Percentiles rank a stretch among this genome's conserved stretches.
These are phyloP conservation scores for Masticophis lateralis DNA, from an alignment of 2,797 vertebrate species.

Conservation along the genomic window DNA sequence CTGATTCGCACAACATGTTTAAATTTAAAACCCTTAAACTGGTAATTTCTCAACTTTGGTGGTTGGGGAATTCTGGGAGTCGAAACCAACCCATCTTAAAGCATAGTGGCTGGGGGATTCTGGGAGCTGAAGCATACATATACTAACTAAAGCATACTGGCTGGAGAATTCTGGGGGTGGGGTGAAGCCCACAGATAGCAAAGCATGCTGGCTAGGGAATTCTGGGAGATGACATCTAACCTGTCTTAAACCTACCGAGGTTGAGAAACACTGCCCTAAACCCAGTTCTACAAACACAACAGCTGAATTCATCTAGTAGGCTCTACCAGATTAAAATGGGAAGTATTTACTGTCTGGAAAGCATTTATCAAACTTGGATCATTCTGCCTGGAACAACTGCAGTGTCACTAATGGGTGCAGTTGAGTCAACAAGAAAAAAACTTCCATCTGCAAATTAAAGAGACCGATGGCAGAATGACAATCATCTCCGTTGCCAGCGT, in stretches of 20 bases:
- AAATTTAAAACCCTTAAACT: not conserved
- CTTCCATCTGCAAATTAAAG: not conserved
- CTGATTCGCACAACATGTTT: not conserved
- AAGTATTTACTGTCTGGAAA: not conserved
- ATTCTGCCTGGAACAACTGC: not conserved
- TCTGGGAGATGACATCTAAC: not conserved
- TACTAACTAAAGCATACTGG: not conserved
- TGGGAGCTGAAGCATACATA: not conserved
- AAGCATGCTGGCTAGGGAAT: not conserved
- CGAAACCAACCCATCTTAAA: no score
- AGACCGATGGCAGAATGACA: not conserved
- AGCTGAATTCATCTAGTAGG: not conserved
- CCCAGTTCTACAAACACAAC: not conserved
- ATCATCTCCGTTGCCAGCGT: not conserved
- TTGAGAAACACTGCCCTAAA: not conserved
- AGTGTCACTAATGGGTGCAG: not conserved
- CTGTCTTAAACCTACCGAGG: not conserved
- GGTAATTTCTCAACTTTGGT: not conserved
- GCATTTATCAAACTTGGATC: not conserved
- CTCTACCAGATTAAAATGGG: not conserved
- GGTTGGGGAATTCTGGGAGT: not conserved
- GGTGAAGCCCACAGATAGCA: not conserved
- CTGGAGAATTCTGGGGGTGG: no score
- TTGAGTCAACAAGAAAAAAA: not conserved
- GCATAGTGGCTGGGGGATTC: not conserved